A percentile compares a stretch with the other conserved stretches of the same genome.
Conservation (phyloP, 2,888 invertebrate genomes). For the Ommatoiulus sabulosus region DNA sequence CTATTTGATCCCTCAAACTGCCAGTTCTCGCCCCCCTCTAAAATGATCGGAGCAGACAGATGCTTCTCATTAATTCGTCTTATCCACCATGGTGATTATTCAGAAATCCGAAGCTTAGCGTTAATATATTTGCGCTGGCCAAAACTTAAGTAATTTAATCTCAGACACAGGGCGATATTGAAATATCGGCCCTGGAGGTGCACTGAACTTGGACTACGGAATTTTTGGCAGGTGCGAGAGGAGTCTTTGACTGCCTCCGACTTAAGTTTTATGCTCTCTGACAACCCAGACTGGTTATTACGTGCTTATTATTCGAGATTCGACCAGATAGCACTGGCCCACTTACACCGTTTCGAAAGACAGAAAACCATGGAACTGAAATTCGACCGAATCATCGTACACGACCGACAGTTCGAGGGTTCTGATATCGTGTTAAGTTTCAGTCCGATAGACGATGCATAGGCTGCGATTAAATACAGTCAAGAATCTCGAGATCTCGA, state of each 20-base stretch:
- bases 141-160: background rate
- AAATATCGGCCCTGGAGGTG: constrained; percentile 31
- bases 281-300: constrained; percentile 43
- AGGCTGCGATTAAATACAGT: no score
- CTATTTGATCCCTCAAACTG: no score
- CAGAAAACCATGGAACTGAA: background rate
- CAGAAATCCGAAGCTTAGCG: background rate
- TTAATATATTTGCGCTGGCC: background rate
- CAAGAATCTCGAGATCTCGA: no score
- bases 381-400: no score
- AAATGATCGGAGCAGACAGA: constrained; percentile 15
- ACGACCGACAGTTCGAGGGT: no score
- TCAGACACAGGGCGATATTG: constrained; percentile 23
- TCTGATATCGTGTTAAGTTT: no score
- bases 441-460: no score
- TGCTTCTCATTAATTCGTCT: background rate
- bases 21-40: background rate
- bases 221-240: constrained; percentile 16
- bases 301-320: constrained; percentile 28
- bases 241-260: constrained; percentile 40
- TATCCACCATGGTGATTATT: background rate
- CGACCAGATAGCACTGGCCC: background rate
- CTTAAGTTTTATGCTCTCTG: background rate
- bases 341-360: background rate
- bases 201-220: background rate